These are phyloP conservation scores for Troides oblongomaculatus DNA, from an alignment of 2,888 invertebrate genomes.

Conservation along the genomic window DNA sequence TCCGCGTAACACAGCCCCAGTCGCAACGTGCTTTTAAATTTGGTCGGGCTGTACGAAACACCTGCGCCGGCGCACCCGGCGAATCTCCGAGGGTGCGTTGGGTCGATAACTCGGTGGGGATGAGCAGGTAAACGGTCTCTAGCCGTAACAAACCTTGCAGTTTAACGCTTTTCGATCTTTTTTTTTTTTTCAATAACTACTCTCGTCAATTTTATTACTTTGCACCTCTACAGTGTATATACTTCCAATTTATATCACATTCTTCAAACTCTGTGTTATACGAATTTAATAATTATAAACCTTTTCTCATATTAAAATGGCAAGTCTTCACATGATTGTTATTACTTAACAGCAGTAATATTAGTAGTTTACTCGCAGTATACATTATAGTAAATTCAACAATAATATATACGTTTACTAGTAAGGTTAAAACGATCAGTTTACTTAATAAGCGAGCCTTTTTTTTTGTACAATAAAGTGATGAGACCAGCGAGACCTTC, in stretches of 20 bases:
- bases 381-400: too few relatives aligned
- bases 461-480: too few relatives aligned
- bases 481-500: too few relatives aligned
- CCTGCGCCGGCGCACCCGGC: constrained; percentile 71
- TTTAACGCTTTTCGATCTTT: constrained; percentile 14
- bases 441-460: too few relatives aligned
- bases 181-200: neutral
- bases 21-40: constrained; percentile 9
- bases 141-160: constrained; percentile 30
- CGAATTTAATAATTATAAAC: too few relatives aligned
- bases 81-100: constrained; percentile 70
- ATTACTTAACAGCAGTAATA: too few relatives aligned
- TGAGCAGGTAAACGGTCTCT: constrained; percentile 69
- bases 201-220: neutral
- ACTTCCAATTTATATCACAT: neutral
- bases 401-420: too few relatives aligned
- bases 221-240: neutral
- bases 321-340: too few relatives aligned
- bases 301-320: too few relatives aligned
- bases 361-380: too few relatives aligned
- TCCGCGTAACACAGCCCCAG: neutral
- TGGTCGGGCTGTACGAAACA: constrained; percentile 40
- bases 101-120: constrained; percentile 33
- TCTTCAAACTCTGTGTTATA: neutral
- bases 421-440: too few relatives aligned